These are phyloP conservation scores for Oscheius myriophilus DNA, from an alignment of 2,888 invertebrate genomes.

Conservation along the genomic window DNA sequence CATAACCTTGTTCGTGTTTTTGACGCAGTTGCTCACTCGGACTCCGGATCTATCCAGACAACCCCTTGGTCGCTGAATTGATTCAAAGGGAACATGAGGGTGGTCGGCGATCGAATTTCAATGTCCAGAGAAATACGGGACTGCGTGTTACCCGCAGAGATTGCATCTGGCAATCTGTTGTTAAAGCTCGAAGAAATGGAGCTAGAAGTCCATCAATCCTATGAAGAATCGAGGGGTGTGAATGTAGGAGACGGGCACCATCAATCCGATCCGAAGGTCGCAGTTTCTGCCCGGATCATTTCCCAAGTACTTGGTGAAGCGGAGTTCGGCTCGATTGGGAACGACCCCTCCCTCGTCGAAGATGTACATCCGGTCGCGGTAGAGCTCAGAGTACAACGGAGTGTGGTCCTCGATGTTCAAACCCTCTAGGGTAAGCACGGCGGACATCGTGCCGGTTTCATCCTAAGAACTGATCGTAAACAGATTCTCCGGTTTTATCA, in stretches of 20 bases:
- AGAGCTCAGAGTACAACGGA: slow-evolving; percentile 52
- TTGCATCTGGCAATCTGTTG: slow-evolving; percentile 76
- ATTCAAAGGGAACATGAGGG: slow-evolving; percentile 60
- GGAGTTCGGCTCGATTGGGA: slow-evolving; percentile 17
- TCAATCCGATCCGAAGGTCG: slow-evolving; percentile 81
- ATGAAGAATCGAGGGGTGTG: slow-evolving; percentile 80
- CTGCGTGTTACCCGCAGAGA: slow-evolving; percentile 14
- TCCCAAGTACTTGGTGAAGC: slow-evolving; percentile 42
- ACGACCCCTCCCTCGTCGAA: slow-evolving; percentile 11
- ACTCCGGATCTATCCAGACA: slow-evolving; percentile 45
- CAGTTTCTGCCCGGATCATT: slow-evolving; percentile 75
- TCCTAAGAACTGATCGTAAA: slow-evolving; percentile 46
- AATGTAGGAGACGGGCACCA: slow-evolving; percentile 81
- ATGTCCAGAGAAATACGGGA: slow-evolving; percentile 48
- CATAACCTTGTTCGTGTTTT: slow-evolving; percentile 27
- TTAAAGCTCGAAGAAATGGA: slow-evolving; percentile 82
- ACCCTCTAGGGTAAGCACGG: slow-evolving; percentile 48
- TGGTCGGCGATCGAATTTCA: slow-evolving; percentile 44
- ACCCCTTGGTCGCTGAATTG: slow-evolving; percentile 50
- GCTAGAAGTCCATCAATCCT: slow-evolving; percentile 86
- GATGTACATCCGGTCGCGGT: slow-evolving; percentile 22
- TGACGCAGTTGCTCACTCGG: slow-evolving; percentile 52
- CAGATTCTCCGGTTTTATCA: slow-evolving; percentile 49
- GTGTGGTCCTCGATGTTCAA: slow-evolving; percentile 56
- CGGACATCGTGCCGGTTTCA: slow-evolving; percentile 47